A percentile compares a stretch with the other conserved stretches of the same genome.
Evolutionary conservation across 1,140 invertebrate genomes (phyloP).

Genomic region (Drosophila auraria): DNA sequence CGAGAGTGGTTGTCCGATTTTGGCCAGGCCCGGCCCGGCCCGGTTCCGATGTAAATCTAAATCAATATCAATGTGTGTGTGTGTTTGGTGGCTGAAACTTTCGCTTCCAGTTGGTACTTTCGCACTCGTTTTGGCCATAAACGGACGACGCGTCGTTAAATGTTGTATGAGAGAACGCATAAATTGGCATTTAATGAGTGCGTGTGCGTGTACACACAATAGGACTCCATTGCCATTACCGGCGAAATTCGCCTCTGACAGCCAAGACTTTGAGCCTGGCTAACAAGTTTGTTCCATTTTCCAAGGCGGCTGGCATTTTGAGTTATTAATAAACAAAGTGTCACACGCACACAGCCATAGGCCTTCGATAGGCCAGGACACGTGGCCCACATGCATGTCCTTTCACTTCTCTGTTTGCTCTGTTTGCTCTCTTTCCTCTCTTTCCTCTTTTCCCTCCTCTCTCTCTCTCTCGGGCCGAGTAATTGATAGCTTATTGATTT

Average conservation of each 20-base stretch:
- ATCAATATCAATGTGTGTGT: slow-evolving; percentile 16
- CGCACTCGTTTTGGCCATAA: slow-evolving; percentile 35
- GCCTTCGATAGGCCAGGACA: slow-evolving; percentile 2
- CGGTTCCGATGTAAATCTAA: not conserved
- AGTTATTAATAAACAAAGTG: slow-evolving; percentile 77
- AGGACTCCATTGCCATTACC: slow-evolving; percentile 56
- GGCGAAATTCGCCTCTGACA: slow-evolving; percentile 60
- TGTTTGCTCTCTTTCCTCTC: no score
- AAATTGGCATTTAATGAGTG: slow-evolving; percentile 41
- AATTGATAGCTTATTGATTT: slow-evolving; percentile 75
- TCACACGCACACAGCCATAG: slow-evolving; percentile 23
- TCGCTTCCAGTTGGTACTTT: slow-evolving; percentile 20
- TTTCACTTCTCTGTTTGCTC: slow-evolving; percentile 18
- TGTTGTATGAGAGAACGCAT: slow-evolving; percentile 31
- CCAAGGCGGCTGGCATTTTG: slow-evolving; percentile 50
- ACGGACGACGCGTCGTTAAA: slow-evolving; percentile 41
- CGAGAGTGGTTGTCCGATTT: no score
- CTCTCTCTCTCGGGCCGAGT: slow-evolving; percentile 12
- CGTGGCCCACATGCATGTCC: slow-evolving; percentile 4
- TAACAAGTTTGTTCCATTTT: slow-evolving; percentile 75
- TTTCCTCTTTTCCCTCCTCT: no score
- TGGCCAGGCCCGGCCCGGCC: not conserved
- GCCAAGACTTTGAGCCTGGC: slow-evolving; percentile 46
- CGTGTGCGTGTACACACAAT: slow-evolving; percentile 44
- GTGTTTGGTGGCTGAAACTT: slow-evolving; percentile 12